phyloP scores from a whole-genome alignment of 2,888 invertebrate species.

The Linhomoeus sp. region DNA sequence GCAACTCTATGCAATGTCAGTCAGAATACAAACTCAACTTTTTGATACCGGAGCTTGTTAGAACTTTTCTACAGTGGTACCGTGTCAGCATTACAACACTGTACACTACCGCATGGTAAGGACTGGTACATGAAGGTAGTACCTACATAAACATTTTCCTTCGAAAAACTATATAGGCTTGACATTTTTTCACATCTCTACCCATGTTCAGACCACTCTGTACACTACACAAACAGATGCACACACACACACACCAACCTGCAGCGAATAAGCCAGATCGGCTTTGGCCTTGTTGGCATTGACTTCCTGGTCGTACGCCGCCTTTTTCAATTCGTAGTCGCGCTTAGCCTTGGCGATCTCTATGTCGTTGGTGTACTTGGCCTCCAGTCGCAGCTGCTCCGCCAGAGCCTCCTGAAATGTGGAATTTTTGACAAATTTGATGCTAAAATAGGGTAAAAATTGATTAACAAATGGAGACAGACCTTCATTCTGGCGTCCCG shows the following conservation, averaged over 20 bases:
- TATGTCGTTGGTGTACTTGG: conserved; percentile 77
- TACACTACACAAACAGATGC: too few species aligned
- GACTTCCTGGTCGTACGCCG: conserved; percentile 87
- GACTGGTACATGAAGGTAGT: too few species aligned
- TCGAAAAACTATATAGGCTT: too few species aligned
- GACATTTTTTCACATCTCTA: too few species aligned
- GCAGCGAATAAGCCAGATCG: conserved; percentile 30
- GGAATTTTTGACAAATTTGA: not conserved
- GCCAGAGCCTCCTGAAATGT: conserved; percentile 57
- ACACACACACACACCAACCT: conserved; percentile 25
- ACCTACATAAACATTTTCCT: too few species aligned
- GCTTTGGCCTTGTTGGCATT: conserved; percentile 54
- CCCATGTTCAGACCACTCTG: too few species aligned
- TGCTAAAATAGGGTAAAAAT: not conserved
- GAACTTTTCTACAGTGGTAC: too few species aligned
- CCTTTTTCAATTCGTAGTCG: conserved; percentile 89
- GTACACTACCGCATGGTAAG: too few species aligned
- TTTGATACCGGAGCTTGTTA: too few species aligned
- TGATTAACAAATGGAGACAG: not conserved
- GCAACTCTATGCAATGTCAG: too few species aligned
- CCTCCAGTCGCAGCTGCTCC: conserved; percentile 84
- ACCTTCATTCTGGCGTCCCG: conserved; percentile 45
- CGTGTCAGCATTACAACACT: too few species aligned
- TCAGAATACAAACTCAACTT: too few species aligned
- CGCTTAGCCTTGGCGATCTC: conserved; percentile 90